phyloP scores from a whole-genome alignment of 1,140 invertebrate species.

The Solen grandis region DNA sequence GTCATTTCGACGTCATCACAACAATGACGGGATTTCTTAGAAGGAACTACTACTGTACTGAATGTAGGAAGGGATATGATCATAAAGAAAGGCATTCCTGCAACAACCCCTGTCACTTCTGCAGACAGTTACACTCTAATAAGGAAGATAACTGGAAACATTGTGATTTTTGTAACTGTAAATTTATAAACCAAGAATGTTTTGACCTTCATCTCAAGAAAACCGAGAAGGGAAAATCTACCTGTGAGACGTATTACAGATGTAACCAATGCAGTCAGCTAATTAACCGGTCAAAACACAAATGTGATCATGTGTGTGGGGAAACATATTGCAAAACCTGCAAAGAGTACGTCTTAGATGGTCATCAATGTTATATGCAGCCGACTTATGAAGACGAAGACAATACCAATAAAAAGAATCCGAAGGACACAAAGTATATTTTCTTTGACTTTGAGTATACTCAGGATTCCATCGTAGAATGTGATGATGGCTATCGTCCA shows the following conservation, averaged over 20 bases:
- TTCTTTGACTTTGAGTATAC: constrained; percentile 21
- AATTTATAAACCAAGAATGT: constrained; percentile 42
- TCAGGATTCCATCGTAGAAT: not conserved
- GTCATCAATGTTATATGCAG: constrained; percentile 58
- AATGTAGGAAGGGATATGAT: constrained; percentile 56
- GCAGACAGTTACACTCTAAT: constrained; percentile 33
- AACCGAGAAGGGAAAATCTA: constrained; percentile 11
- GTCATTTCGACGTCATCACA: constrained; percentile 57
- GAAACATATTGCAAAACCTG: constrained; percentile 55
- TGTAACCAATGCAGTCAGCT: constrained; percentile 41
- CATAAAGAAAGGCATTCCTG: constrained; percentile 53
- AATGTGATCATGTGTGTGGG: constrained; percentile 35
- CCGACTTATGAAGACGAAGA: constrained; percentile 17
- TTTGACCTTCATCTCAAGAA: constrained; percentile 28
- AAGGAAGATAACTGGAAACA: constrained; percentile 33
- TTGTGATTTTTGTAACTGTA: constrained; percentile 47
- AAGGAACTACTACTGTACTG: constrained; percentile 40
- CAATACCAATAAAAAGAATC: constrained; percentile 5
- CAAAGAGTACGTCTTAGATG: constrained; percentile 42
- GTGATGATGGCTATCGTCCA: not conserved
- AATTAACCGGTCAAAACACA: constrained; percentile 38
- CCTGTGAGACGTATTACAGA: constrained; percentile 38
- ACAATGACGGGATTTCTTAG: constrained; percentile 53
- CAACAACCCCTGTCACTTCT: constrained; percentile 35
- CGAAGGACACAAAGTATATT: constrained; percentile 31